A percentile compares a stretch with the other conserved stretches of the same genome.
Conservation (phyloP, 2,797 vertebrate species). For the Bufotes viridis region DNA sequence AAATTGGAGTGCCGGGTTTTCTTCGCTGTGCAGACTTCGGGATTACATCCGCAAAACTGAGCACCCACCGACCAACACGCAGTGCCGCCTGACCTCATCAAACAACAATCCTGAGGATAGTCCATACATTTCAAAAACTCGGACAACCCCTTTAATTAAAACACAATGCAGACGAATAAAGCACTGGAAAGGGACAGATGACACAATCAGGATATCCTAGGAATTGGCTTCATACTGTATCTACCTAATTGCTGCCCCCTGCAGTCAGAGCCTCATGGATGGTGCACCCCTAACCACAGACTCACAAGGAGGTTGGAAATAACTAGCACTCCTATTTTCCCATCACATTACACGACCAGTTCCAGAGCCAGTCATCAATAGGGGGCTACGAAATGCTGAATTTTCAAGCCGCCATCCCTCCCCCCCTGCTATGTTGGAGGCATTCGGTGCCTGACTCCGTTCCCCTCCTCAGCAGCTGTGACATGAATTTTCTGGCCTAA, state of each 20-base stretch:
- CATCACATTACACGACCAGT: background rate
- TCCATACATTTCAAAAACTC: too few species aligned
- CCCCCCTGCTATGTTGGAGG: background rate
- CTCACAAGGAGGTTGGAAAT: background rate
- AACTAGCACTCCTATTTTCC: background rate
- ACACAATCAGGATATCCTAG: too few species aligned
- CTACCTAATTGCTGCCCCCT: background rate
- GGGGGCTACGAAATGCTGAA: background rate
- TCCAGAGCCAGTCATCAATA: background rate
- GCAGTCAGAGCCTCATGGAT: background rate
- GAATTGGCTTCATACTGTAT: too few species aligned
- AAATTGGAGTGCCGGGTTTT: too few species aligned
- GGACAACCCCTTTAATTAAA: too few species aligned
- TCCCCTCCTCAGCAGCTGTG: slow-evolving; percentile 21
- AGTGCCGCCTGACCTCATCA: too few species aligned
- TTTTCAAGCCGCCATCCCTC: background rate
- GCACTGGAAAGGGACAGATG: too few species aligned
- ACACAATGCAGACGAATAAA: too few species aligned
- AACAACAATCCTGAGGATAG: too few species aligned
- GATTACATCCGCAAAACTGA: too few species aligned
- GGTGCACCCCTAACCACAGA: background rate
- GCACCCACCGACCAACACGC: too few species aligned
- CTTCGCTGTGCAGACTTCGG: too few species aligned
- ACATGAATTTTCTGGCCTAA: slow-evolving; percentile 21
- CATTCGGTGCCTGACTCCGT: background rate